Evolutionary conservation across 2,113 vertebrate genomes (phyloP), one percentile per base, ranked within the genome.

Genomic region (Tachycineta bicolor): DNA sequence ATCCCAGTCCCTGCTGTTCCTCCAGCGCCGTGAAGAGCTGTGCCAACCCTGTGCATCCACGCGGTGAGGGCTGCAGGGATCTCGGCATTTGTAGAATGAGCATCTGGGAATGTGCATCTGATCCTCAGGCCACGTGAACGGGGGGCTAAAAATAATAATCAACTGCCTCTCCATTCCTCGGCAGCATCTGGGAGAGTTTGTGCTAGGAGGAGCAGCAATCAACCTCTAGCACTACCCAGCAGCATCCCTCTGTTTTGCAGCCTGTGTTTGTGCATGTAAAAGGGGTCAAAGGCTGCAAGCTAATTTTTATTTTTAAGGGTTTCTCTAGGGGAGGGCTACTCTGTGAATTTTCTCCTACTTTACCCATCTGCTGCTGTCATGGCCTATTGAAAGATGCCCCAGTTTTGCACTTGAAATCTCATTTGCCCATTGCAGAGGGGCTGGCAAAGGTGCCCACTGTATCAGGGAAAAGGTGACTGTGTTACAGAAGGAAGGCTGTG

Each of bases 121-220:
- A 96, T 93, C 92, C 77, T 92, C 70, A 60, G 52, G 41, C 87
- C 95, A 96, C 94, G 88, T 96, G 96, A 89, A 85, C 5, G 0
- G 6, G 24, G 82, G 77, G 49, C 97, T 97, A 98, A 98, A 98
- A 98, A 97, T 95, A 96, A 90, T 90, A 83, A 74, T 86, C 91
- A 93, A 94, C 90, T 96, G 96, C 87, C 0, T 0, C 68, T 84
- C 65, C 93, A 91, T 91, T 94, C 87, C 80, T 95, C 37, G 0
- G 84, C 73, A 59, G 81, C 58, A 86, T 83, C 77, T 86, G 84
- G 63, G 90, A 63, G 69, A 70, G 86, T 74, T 81, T 70, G 39
- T 9, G 44, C 8, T 50, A 63, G 52, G 78, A 91, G 71, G 81
- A 91, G 81, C 73, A 82, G 37, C 59, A 83, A 58, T 65, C 86